phyloP scores from a whole-genome alignment of 2,113 vertebrate species.

The Panurus biarmicus region DNA sequence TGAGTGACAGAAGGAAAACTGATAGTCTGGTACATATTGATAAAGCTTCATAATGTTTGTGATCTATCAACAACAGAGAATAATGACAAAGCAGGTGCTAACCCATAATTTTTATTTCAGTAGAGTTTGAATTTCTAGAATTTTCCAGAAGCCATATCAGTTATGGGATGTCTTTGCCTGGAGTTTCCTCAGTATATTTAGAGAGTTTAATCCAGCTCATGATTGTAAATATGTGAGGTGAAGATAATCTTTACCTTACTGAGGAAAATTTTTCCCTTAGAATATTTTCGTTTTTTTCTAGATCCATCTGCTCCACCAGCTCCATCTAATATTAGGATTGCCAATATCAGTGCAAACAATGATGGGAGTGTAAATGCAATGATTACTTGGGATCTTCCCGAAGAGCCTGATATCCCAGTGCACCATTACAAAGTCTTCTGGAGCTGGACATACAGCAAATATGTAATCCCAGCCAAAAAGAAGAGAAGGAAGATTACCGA shows the following conservation, averaged over 20 bases:
- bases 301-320: slow-evolving; percentile 86
- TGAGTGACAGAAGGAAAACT: neutral
- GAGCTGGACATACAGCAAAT: slow-evolving; percentile 84
- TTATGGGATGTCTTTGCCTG: neutral
- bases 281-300: slow-evolving; percentile 33
- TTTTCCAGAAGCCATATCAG: neutral
- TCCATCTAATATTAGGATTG: slow-evolving; percentile 77
- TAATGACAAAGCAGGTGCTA: neutral
- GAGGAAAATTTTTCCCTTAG: neutral
- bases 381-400: slow-evolving; percentile 81
- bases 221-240: neutral
- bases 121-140: neutral
- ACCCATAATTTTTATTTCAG: neutral
- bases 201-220: neutral
- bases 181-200: neutral
- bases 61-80: neutral
- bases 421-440: slow-evolving; percentile 95
- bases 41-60: neutral
- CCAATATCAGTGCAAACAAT: slow-evolving; percentile 72
- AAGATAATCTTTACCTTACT: neutral
- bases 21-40: neutral
- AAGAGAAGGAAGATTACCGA: slow-evolving; percentile 85
- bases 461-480: slow-evolving; percentile 84
- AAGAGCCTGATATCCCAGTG: slow-evolving; percentile 86
- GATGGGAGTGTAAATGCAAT: slow-evolving; percentile 76